Evolutionary conservation across 2,888 invertebrate genomes (phyloP), one percentile per base, ranked within the genome.

Genomic region (Leucophenga maculata): DNA sequence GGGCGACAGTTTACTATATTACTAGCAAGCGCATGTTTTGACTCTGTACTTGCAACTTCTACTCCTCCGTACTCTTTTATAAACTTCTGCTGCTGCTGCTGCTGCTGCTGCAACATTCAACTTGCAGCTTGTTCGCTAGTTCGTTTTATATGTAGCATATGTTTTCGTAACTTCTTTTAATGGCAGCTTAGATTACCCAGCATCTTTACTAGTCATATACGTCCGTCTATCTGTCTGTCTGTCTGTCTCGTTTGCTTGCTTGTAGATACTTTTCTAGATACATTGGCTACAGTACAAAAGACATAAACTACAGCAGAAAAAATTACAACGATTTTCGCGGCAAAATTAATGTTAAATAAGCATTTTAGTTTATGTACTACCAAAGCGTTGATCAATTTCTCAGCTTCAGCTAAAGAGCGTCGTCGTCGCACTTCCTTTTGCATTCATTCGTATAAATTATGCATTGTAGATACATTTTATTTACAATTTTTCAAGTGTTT

Each of bases 331-430:
- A 82, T 83, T 82, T 82, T 82, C 84, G 81, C 83, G 83, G 80
- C 82, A 83, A 83, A 81, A 81, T 81, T 81, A 81, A 81, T 81
- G 80, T 81, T 81, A 81, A 81, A 82, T 81, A 83, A 81, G 80
- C 80, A 82, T 81, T 48, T 83, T 83, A 80, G 82, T 82, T 82
- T 83, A 82, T 82, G 82, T 82, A 80, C 83, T 80, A 82, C 80
- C 77, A 82, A 77, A 81, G 77, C 80, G 79, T 83, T 80, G 80
- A 80, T 80, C 80, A 80, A 83, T 80, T 80, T 80, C 83, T 80
- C 79, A 80, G 18, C 31, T n/a, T 16, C 4, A 59, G 31, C 16
- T 14, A 52, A 16, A 16, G 4, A 52, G 14, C 52, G 14, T 18
- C 18, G 20, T 18, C 52, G 14, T 18, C 18, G 20, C 52, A 59